phyloP scores from a whole-genome alignment of 1,140 invertebrate species.

The Hycleus cichorii region DNA sequence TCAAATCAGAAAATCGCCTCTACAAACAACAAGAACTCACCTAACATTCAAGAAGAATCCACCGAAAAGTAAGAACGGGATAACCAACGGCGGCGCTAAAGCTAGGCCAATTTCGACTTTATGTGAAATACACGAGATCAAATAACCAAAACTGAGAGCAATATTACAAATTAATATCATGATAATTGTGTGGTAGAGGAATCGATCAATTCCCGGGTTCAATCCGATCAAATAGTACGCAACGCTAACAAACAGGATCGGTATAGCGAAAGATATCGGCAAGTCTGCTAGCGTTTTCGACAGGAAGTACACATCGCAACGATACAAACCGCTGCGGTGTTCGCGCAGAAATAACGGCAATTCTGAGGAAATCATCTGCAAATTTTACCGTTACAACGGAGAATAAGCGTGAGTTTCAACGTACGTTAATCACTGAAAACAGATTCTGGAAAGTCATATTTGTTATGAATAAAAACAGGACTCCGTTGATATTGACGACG shows the following conservation, averaged over 20 bases:
- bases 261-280: slow-evolving; percentile 73
- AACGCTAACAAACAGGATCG: slow-evolving; percentile 75
- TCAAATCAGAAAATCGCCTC: not conserved
- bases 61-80: slow-evolving; percentile 89
- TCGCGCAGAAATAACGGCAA: slow-evolving; percentile 87
- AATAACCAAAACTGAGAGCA: slow-evolving; percentile 88
- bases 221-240: slow-evolving; percentile 85
- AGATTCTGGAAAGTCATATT: slow-evolving; percentile 93
- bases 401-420: slow-evolving; percentile 34
- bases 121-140: slow-evolving; percentile 78
- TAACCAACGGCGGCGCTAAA: slow-evolving; percentile 81
- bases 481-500: slow-evolving; percentile 93
- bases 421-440: slow-evolving; percentile 81
- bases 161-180: slow-evolving; percentile 82
- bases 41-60: slow-evolving; percentile 91
- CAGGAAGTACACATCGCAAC: slow-evolving; percentile 88
- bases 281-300: slow-evolving; percentile 85
- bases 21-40: slow-evolving; percentile 47
- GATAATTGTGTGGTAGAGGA: slow-evolving; percentile 66
- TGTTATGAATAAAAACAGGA: slow-evolving; percentile 85
- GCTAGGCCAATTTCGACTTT: slow-evolving; percentile 79
- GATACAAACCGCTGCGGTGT: slow-evolving; percentile 85
- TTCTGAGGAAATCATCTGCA: slow-evolving; percentile 86
- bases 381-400: slow-evolving; percentile 11
- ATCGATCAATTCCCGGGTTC: slow-evolving; percentile 61